These are phyloP conservation scores for Acrobasis suavella DNA, from an alignment of 2,888 invertebrate genomes.

Conservation along the genomic window DNA sequence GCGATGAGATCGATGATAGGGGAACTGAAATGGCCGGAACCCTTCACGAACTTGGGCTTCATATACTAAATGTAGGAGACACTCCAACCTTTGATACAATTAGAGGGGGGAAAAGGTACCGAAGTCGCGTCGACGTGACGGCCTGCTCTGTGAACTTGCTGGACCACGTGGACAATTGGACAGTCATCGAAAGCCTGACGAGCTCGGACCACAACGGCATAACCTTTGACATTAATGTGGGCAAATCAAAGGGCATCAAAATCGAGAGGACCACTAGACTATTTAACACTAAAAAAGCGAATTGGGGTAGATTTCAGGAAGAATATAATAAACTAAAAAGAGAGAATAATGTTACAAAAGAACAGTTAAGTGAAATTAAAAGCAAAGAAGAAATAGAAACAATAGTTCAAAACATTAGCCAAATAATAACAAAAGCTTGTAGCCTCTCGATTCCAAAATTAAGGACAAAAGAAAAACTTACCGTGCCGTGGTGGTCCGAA, in stretches of 20 bases:
- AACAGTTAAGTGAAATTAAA: constrained; percentile 1
- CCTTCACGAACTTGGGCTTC: constrained; percentile 28
- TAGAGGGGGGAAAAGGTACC: constrained; percentile 25
- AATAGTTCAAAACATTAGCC: constrained; percentile 4
- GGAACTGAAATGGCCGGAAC: constrained; percentile 2
- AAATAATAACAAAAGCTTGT: constrained; percentile 24
- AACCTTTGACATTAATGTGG: constrained; percentile 25
- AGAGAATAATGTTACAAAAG: constrained; percentile 3
- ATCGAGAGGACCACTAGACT: constrained; percentile 28
- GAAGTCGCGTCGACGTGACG: constrained; percentile 36
- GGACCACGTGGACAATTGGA: constrained; percentile 26
- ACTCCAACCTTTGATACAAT: constrained; percentile 37
- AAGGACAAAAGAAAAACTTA: neutral
- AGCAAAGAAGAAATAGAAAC: constrained; percentile 8
- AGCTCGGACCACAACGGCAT: constrained; percentile 36
- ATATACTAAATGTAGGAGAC: constrained; percentile 35
- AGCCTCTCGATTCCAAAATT: constrained; percentile 21
- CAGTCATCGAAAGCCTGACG: neutral
- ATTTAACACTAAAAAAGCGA: constrained; percentile 33
- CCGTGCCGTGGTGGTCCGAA: constrained; percentile 34
- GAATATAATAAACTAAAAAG: constrained; percentile 20
- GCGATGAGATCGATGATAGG: neutral
- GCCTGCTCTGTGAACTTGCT: constrained; percentile 30
- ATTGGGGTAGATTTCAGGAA: constrained; percentile 31
- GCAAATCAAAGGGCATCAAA: constrained; percentile 15